A percentile compares a stretch with the other conserved stretches of the same genome.
phyloP scores from a whole-genome alignment of 2,888 invertebrate genomes.

The Ophion costatus region DNA sequence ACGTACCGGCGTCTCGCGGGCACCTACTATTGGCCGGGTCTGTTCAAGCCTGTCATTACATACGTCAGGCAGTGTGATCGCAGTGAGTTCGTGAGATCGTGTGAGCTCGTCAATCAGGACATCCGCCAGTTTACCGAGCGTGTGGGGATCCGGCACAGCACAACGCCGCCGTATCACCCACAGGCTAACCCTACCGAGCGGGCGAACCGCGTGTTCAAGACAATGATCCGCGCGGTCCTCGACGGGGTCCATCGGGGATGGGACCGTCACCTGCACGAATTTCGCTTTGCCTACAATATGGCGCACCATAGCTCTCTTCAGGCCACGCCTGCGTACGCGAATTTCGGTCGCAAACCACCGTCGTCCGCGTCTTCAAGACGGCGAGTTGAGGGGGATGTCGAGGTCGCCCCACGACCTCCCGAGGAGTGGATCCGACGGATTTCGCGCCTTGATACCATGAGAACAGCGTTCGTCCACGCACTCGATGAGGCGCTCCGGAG shows the following conservation, averaged over 20 bases:
- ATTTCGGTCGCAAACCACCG: slow-evolving; percentile 34
- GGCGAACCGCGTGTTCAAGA: neutral
- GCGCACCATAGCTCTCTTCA: slow-evolving; percentile 54
- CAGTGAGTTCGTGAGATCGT: no score
- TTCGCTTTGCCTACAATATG: slow-evolving; percentile 64
- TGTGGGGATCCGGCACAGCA: slow-evolving; percentile 25
- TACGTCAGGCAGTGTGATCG: slow-evolving; percentile 60
- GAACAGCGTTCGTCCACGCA: no score
- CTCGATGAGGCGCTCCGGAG: neutral
- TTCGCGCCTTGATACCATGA: neutral
- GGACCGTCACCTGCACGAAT: slow-evolving; percentile 56
- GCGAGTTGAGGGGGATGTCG: slow-evolving; percentile 14
- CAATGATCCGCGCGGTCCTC: slow-evolving; percentile 49
- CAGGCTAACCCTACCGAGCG: slow-evolving; percentile 24
- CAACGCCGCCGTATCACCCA: neutral
- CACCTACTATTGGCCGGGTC: slow-evolving; percentile 50
- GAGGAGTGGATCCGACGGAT: neutral
- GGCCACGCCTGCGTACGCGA: slow-evolving; percentile 55
- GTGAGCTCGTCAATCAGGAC: slow-evolving; percentile 58
- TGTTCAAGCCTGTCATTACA: no score
- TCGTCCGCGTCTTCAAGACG: slow-evolving; percentile 33
- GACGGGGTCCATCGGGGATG: slow-evolving; percentile 61
- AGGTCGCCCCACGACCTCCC: neutral
- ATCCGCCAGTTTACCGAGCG: slow-evolving; percentile 29
- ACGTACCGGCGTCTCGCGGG: slow-evolving; percentile 45